Conservation (phyloP, 1,140 invertebrate genomes). For the Drosophila triauraria region DNA sequence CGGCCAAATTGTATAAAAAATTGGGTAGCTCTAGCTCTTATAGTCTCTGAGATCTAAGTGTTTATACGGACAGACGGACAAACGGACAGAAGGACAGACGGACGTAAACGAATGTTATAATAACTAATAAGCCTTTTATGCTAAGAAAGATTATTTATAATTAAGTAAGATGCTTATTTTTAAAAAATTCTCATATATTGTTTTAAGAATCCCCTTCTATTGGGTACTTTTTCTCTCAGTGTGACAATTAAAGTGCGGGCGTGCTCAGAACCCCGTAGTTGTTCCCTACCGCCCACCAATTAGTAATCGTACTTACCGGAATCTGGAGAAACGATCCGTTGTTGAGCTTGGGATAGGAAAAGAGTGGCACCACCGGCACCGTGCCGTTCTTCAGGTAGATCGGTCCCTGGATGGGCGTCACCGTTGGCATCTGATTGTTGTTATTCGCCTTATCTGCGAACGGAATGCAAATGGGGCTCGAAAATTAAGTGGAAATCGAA, state of each 20-base stretch:
- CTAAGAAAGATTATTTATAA: too few species aligned
- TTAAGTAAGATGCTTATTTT: too few species aligned
- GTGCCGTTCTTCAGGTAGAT: conserved; percentile 92
- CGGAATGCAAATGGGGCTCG: conserved; percentile 41
- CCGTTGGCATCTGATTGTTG: conserved; percentile 84
- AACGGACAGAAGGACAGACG: neutral
- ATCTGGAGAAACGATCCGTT: conserved; percentile 94
- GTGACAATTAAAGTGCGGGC: conserved; percentile 45
- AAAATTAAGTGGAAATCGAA: conserved; percentile 32
- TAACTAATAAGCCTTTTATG: too few species aligned
- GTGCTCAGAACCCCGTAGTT: conserved; percentile 20
- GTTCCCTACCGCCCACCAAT: conserved; percentile 9
- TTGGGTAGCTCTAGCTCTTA: too few species aligned
- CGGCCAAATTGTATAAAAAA: too few species aligned
- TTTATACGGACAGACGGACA: neutral
- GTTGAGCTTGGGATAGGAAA: conserved; percentile 92
- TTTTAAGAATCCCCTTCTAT: too few species aligned
- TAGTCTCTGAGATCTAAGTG: too few species aligned
- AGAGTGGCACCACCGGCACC: conserved; percentile 93
- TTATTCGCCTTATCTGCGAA: conserved; percentile 64
- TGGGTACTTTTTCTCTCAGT: conserved; percentile 11
- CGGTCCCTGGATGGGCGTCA: conserved; percentile 93
- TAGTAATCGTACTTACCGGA: conserved; percentile 89
- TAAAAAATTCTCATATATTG: too few species aligned
- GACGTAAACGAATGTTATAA: neutral